Evolutionary conservation across 2,888 invertebrate genomes (phyloP).

Genomic region (Acanthosepion pharaonis): DNA sequence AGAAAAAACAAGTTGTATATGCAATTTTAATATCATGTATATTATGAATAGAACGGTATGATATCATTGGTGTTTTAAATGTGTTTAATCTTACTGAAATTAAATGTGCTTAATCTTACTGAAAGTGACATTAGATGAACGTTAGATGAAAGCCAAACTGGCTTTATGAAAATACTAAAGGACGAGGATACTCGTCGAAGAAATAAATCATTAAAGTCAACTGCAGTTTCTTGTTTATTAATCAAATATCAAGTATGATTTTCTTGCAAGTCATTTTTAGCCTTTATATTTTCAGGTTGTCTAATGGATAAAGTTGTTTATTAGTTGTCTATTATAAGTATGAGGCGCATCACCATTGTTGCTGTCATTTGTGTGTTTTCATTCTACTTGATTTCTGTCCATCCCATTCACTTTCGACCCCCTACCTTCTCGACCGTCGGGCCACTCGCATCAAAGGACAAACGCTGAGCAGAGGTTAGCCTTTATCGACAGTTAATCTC

Average conservation of each 20-base stretch:
- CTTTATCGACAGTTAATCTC: conserved; percentile 21
- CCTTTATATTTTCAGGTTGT: not conserved
- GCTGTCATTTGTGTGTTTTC: not conserved
- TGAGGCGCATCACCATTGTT: not conserved
- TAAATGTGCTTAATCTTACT: too few relatives aligned
- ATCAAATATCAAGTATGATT: not conserved
- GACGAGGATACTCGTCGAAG: too few relatives aligned
- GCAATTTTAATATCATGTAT: too few relatives aligned
- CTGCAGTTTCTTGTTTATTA: not conserved
- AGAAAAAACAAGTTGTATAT: too few relatives aligned
- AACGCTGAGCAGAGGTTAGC: conserved; percentile 12
- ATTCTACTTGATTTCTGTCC: not conserved
- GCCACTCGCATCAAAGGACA: not conserved
- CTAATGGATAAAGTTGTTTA: not conserved
- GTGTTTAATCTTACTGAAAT: too few relatives aligned
- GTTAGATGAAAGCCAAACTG: too few relatives aligned
- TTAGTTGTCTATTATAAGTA: not conserved
- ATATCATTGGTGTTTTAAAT: too few relatives aligned
- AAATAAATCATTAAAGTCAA: too few relatives aligned
- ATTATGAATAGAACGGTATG: too few relatives aligned
- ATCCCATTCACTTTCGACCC: not conserved
- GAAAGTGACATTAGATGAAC: too few relatives aligned
- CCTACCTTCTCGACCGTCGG: not conserved
- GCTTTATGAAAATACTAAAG: too few relatives aligned
- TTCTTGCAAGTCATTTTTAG: not conserved